Base-by-base conservation (phyloP, 2,113 vertebrate genomes). In the Salvelinus alpinus region DNA sequence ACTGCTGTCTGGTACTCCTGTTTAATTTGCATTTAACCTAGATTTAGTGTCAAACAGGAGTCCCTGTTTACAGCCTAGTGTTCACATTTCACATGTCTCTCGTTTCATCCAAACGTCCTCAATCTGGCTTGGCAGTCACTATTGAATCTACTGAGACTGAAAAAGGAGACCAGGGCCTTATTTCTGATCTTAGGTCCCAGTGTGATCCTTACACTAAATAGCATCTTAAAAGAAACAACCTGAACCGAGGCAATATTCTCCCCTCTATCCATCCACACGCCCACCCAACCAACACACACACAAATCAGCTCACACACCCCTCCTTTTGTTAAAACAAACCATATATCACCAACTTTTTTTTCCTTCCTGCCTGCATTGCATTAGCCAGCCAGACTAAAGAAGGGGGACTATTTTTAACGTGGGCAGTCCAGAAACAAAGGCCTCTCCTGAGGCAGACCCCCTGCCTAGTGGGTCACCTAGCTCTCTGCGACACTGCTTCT, bases 401-500 rank as follows among this genome's bases (percentile, higher is more conserved):
- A 89, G 87, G 88, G 65, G 62, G 65, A 54, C 85, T 94, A 95
- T 96, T 94, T 95, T 93, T 94, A 96, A 93, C 91, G 90, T 79
- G 89, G 90, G 77, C 64, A 54, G 82, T 88, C 85, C 77, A 90
- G 67, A 96, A 88, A 97, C 95, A 97, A 97, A 96, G 94, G 95
- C 93, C 94, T 95, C 94, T 95, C 95, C 95, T 95, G 95, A 94
- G 95, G 94, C 94, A 92, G 94, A 93, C 94, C 95, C 95, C 95
- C 95, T 92, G 95, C 95, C 94, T 96, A 94, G 94, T 94, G 94
- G 96, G 96, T 96, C 97, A 98, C 96, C 96, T 97, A 96, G 95
- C 94, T 95, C 95, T 95, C 77, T 95, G 95, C 94, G 94, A 94
- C 94, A 92, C 94, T 94, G 95, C 95, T 96, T 93, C 94, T 91